phyloP scores from a whole-genome alignment of 2,888 invertebrate genomes.

The Drosophila rubida region DNA sequence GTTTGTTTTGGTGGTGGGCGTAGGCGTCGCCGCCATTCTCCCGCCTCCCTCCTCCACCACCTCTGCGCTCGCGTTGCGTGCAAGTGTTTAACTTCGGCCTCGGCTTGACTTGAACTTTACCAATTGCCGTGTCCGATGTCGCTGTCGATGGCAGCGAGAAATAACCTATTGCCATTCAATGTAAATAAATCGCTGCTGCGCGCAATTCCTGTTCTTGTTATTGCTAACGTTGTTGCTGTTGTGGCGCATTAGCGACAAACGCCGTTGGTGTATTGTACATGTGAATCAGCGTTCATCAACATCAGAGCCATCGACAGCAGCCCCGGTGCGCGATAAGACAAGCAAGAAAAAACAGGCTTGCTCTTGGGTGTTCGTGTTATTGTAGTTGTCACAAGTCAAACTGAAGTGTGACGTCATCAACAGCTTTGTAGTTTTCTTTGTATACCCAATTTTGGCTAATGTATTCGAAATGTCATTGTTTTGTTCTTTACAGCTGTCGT shows the following conservation, averaged over 20 bases:
- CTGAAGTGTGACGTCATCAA: slow-evolving; percentile 51
- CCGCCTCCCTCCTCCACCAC: slow-evolving; percentile 16
- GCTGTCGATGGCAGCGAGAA: slow-evolving; percentile 26
- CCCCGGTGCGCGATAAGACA: slow-evolving; percentile 48
- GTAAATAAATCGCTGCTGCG: slow-evolving; percentile 48
- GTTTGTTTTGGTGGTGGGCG: slow-evolving; percentile 61
- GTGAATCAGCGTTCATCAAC: slow-evolving; percentile 60
- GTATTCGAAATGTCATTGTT: slow-evolving; percentile 38
- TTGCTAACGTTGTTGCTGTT: slow-evolving; percentile 3
- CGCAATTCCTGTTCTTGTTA: slow-evolving; percentile 9
- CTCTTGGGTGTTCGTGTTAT: slow-evolving; percentile 16
- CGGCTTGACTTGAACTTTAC: slow-evolving; percentile 55
- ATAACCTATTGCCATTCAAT: slow-evolving; percentile 49
- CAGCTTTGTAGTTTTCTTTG: slow-evolving; percentile 27
- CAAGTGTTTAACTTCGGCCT: slow-evolving; percentile 48
- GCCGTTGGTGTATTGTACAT: slow-evolving; percentile 10
- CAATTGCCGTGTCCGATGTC: slow-evolving; percentile 35
- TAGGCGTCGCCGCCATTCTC: slow-evolving; percentile 63
- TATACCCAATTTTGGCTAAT: slow-evolving; percentile 56
- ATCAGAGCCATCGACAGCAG: slow-evolving; percentile 7
- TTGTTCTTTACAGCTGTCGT: slow-evolving; percentile 45
- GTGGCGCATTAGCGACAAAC: slow-evolving; percentile 24
- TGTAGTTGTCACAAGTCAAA: slow-evolving; percentile 24
- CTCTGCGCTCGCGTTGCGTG: slow-evolving; percentile 38
- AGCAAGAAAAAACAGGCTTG: slow-evolving; percentile 53